Percentiles rank a stretch among this genome's conserved stretches.
Conservation (phyloP, 2,113 vertebrate genomes). For the Brachionichthys hirsutus region DNA sequence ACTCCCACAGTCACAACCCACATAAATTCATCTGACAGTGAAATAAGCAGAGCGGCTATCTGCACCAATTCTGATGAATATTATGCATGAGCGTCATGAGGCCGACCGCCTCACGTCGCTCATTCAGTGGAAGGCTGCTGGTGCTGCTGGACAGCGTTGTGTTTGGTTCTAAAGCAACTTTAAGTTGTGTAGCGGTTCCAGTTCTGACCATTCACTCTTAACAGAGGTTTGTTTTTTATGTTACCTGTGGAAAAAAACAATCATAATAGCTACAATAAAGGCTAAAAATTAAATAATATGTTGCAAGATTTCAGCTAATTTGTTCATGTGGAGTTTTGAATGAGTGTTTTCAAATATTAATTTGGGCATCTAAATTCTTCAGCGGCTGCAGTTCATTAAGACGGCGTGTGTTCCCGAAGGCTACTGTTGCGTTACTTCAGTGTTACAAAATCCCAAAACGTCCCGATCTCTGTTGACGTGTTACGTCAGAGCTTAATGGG, state of each 20-base stretch:
- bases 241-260: too few species aligned
- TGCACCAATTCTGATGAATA: conserved; percentile 49
- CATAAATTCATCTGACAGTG: conserved; percentile 54
- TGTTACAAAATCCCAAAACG: too few species aligned
- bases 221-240: too few species aligned
- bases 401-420: conserved; percentile 18
- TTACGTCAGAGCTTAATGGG: too few species aligned
- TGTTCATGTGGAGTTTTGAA: conserved; percentile 5
- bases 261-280: too few species aligned
- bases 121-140: neutral
- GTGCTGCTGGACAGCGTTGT: neutral
- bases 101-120: conserved; percentile 20
- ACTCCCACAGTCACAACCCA: conserved; percentile 24
- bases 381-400: conserved; percentile 35
- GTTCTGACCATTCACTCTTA: too few species aligned
- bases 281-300: neutral
- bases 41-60: conserved; percentile 47
- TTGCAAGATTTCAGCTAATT: conserved; percentile 5
- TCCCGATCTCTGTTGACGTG: too few species aligned
- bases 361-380: conserved; percentile 39
- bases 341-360: conserved; percentile 44
- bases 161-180: too few species aligned
- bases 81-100: conserved; percentile 44
- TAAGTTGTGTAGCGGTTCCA: too few species aligned
- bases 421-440: too few species aligned